Base-by-base conservation (phyloP, 37 sponge, comb jelly and placozoan species). In the Sycon ciliatum region DNA sequence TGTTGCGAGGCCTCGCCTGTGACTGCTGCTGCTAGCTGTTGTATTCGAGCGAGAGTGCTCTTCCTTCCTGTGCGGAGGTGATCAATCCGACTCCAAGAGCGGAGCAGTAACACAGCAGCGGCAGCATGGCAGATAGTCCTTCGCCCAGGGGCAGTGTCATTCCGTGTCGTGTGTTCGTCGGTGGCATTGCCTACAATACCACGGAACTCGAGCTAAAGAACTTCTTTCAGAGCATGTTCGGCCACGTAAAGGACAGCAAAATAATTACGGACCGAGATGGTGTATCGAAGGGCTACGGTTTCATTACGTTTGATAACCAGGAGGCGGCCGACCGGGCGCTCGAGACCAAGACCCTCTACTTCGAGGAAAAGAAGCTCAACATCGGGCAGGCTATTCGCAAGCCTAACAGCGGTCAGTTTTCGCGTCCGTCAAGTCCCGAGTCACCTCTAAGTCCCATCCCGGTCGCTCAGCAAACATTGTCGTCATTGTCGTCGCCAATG, bases 231-330 rank as follows among this genome's bases (percentile, higher is more conserved):
- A 72, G 76, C 39, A 60, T 60, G 63, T 91, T 77, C 81, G 92
- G 92, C 3, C 33, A 18, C 0, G 76, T 91, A 0, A 86, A 76
- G 61, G 92, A 91, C 69, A 56, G 65, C 31, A 91, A 91, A 61
- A 81, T 91, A 29, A 78, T 91, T 23, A 81, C 85, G 4, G 92
- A 91, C 54, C 74, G 84, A 39, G 33, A 78, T 33, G 92, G 92
- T 46, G 64, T 82, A 11, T 77, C 87, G 0, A 83, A 78, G 70
- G 92, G 92, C 88, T 90, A 83, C 72, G 91, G 91, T 4, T 90
- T 90, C 73, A 74, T 90, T 4, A 90, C 91, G 3, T 90, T 83
- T 74, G 76, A 68, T 20, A 75, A 53, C 16, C 81, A 83, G 38
- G 83, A 76, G 36, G 84, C 82, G 37, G 91, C 91, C 5, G 39